Conservation (phyloP, 2,888 invertebrate genomes). For the Agonopterix heracliana region DNA sequence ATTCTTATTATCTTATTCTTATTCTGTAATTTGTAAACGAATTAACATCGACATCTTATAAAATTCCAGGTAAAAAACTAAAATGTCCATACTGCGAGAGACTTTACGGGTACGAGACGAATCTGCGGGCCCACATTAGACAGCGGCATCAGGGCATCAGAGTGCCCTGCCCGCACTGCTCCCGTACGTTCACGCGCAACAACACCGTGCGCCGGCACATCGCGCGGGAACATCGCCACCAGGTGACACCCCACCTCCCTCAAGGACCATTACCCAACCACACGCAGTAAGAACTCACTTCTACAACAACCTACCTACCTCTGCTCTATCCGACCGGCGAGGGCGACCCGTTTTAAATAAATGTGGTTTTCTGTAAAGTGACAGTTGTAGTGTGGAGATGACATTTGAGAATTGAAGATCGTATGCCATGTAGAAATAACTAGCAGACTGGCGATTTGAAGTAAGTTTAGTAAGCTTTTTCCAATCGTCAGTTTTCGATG, state of each 20-base stretch:
- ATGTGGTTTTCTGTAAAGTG: neutral
- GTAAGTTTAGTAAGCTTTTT: no score
- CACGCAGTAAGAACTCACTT: slow-evolving; percentile 72
- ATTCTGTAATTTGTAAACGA: neutral
- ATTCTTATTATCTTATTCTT: no score
- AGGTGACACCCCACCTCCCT: slow-evolving; percentile 79
- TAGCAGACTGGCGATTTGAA: no score
- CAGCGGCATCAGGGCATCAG: slow-evolving; percentile 95
- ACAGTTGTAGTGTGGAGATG: no score
- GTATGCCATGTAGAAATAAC: no score
- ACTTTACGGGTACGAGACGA: slow-evolving; percentile 94
- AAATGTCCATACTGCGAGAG: slow-evolving; percentile 96
- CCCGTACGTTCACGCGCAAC: slow-evolving; percentile 93
- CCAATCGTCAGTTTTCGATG: no score
- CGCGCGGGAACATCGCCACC: slow-evolving; percentile 91
- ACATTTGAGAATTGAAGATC: no score
- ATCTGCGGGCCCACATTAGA: slow-evolving; percentile 91
- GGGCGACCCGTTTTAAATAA: slow-evolving; percentile 20
- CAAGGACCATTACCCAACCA: slow-evolving; percentile 78
- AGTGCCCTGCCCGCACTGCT: slow-evolving; percentile 93
- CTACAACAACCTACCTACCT: slow-evolving; percentile 59
- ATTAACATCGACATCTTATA: neutral
- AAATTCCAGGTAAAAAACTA: slow-evolving; percentile 86
- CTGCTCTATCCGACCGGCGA: slow-evolving; percentile 43
- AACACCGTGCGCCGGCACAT: slow-evolving; percentile 94